Percentiles rank a stretch among this genome's conserved stretches.
Evolutionary conservation across 92 coral and sea anemone species (phyloP).

Genomic region (Desmophyllum pertusum): DNA sequence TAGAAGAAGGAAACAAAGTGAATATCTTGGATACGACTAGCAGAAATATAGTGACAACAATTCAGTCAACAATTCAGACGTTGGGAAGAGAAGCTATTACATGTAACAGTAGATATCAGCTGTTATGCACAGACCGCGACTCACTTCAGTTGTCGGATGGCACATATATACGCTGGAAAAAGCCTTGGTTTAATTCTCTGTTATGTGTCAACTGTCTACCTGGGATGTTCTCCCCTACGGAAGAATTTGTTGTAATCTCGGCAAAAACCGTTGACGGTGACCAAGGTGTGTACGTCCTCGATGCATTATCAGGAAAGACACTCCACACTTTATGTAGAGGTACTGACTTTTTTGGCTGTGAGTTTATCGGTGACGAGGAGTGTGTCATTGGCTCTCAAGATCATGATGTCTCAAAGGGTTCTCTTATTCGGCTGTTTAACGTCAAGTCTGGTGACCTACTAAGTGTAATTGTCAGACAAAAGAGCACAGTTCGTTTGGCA

Average conservation of each 20-base stretch:
- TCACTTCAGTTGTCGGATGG: background rate
- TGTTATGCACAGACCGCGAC: background rate
- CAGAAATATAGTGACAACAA: background rate
- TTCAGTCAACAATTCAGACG: background rate
- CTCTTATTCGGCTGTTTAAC: background rate
- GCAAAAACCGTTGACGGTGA: background rate
- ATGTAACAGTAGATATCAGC: slow-evolving; percentile 25
- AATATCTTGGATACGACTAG: background rate
- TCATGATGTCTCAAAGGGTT: background rate
- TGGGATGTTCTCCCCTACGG: slow-evolving; percentile 14
- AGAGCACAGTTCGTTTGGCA: too few species aligned
- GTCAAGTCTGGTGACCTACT: background rate
- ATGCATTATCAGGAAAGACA: slow-evolving; percentile 9
- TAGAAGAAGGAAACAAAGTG: background rate
- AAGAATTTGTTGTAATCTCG: background rate
- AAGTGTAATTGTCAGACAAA: too few species aligned
- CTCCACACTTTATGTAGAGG: background rate
- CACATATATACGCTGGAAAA: background rate
- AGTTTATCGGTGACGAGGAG: slow-evolving; percentile 25
- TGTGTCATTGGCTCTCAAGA: background rate
- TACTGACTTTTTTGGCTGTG: background rate
- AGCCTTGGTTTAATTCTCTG: background rate
- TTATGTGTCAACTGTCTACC: too few species aligned
- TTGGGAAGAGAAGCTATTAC: background rate
- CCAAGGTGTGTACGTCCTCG: background rate